Evolutionary conservation across 2,797 vertebrate species (phyloP).

Genomic region (Euphonia xanthogaster): DNA sequence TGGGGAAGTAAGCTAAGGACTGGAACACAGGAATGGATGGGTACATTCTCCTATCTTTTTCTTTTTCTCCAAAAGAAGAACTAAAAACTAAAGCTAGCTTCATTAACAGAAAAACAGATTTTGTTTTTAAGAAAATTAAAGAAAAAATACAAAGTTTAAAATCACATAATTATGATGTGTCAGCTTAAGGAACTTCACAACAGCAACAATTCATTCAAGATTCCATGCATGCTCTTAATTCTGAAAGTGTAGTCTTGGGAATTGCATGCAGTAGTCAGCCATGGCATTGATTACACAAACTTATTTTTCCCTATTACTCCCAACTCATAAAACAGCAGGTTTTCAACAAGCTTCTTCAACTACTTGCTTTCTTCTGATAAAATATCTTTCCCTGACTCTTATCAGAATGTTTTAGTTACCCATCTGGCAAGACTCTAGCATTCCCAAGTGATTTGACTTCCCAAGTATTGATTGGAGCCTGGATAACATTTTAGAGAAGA

Average conservation of each 20-base stretch:
- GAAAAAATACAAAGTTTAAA: neutral
- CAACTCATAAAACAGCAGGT: neutral
- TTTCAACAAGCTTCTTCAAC: neutral
- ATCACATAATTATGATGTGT: neutral
- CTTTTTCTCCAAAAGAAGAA: neutral
- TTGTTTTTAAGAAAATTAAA: neutral
- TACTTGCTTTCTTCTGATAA: neutral
- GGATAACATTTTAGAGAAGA: neutral
- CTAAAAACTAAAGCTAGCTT: neutral
- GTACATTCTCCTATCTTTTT: neutral
- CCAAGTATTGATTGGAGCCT: accelerated
- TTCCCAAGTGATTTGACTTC: neutral
- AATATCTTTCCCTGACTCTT: neutral
- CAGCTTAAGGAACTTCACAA: neutral
- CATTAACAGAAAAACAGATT: neutral
- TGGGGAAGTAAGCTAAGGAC: neutral
- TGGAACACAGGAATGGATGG: neutral
- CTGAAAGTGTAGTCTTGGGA: neutral
- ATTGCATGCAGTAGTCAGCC: neutral
- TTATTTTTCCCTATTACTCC: neutral
- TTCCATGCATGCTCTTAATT: neutral
- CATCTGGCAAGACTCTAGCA: neutral
- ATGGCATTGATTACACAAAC: neutral
- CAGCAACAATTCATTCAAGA: neutral
- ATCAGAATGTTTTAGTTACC: neutral